A percentile compares a stretch with the other conserved stretches of the same genome.
These are phyloP conservation scores for Cephus rjabovi DNA, from an alignment of 2,888 invertebrate genomes.

Conservation along the genomic window DNA sequence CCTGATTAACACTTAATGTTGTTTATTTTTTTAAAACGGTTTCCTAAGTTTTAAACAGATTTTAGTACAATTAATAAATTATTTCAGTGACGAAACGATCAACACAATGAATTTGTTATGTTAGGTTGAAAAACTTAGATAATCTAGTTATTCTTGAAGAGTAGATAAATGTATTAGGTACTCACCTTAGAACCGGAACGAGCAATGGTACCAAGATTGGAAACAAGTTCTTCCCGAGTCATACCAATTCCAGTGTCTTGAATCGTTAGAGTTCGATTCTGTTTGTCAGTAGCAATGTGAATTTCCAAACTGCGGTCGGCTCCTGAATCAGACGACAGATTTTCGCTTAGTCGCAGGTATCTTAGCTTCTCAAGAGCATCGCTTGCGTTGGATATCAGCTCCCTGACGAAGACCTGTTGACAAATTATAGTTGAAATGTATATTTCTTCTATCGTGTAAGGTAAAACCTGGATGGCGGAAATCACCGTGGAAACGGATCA, in stretches of 20 bases:
- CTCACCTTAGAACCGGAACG: slow-evolving; percentile 90
- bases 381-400: slow-evolving; percentile 96
- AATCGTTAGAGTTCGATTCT: slow-evolving; percentile 84
- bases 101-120: too few species aligned
- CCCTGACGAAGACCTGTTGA: slow-evolving; percentile 89
- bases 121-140: too few species aligned
- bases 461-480: slow-evolving; percentile 10
- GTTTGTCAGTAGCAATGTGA: slow-evolving; percentile 89
- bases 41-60: too few species aligned
- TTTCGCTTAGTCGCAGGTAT: slow-evolving; percentile 75
- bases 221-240: slow-evolving; percentile 90
- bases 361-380: slow-evolving; percentile 97
- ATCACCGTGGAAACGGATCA: slow-evolving; percentile 2
- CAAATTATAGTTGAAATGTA: slow-evolving; percentile 7
- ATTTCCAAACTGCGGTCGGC: slow-evolving; percentile 84
- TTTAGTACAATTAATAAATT: too few species aligned
- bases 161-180: neutral
- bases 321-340: slow-evolving; percentile 67
- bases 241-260: slow-evolving; percentile 97
- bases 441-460: neutral
- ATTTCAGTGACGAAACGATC: too few species aligned
- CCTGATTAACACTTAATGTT: too few species aligned
- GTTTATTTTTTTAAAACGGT: too few species aligned
- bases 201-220: slow-evolving; percentile 95
- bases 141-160: too few species aligned